Percentiles rank a stretch among this genome's conserved stretches.
Evolutionary conservation across 30 jellyfish, hydroid and myxozoan species (phyloP).

Genomic region (Morbakka virulenta): DNA sequence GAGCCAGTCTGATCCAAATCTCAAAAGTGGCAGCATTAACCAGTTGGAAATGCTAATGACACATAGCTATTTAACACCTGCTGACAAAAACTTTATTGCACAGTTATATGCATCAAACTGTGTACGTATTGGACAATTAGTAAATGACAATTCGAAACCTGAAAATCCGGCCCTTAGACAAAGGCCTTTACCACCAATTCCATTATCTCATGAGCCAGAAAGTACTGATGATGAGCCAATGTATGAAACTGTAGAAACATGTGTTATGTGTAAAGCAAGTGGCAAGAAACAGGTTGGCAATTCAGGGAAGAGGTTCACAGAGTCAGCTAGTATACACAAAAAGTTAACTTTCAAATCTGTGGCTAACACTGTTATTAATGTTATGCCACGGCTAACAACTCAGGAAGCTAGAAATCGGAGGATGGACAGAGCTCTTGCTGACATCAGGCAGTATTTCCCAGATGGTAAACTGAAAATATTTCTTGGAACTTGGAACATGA

Average conservation of each 20-base stretch:
- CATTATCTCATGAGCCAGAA: constrained; percentile 17
- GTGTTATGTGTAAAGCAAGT: not conserved
- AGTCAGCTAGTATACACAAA: not conserved
- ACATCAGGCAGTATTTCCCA: constrained; percentile 73
- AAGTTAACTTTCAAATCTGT: constrained; percentile 75
- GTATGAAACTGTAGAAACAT: constrained; percentile 22
- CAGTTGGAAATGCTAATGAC: not conserved
- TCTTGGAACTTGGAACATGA: constrained; percentile 99
- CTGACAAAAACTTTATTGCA: not conserved
- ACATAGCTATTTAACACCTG: not conserved
- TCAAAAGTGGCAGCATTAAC: constrained; percentile 8
- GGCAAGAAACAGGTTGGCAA: not conserved
- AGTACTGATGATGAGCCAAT: constrained; percentile 16
- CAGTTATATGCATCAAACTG: not conserved
- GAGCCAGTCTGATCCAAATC: constrained; percentile 66
- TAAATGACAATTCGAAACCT: not conserved
- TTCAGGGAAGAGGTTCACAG: not conserved
- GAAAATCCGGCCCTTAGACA: constrained; percentile 21
- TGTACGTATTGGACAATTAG: not conserved
- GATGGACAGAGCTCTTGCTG: constrained; percentile 75
- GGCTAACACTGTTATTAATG: constrained; percentile 64
- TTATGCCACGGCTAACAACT: constrained; percentile 92
- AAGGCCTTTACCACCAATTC: constrained; percentile 88
- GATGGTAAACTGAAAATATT: constrained; percentile 70
- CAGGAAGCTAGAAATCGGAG: constrained; percentile 85